Base-by-base conservation (phyloP, 2,888 invertebrate species). In the Epinotia brunnichana region DNA sequence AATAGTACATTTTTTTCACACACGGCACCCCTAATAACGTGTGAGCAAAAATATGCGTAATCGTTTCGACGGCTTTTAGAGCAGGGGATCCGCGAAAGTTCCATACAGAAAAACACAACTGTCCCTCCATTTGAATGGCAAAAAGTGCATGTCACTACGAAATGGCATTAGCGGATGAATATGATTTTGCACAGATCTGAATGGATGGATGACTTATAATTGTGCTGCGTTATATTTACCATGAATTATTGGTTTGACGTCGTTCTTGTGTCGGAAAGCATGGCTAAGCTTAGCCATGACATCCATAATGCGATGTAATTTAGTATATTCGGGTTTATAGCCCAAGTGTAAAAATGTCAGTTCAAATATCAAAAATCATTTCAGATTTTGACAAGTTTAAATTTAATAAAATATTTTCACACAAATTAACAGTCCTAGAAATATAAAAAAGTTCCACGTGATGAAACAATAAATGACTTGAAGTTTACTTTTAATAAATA, bases 1-100 rank as follows among this genome's bases (percentile, higher is more conserved):
- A 92, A 92, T 92, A 90, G 90, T 89, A 90, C 82, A 89, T 90
- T 93, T 93, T 92, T 93, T 92, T 91, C 92, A 91, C 90, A 92
- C 90, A 91, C 88, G 84, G 86, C 89, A 92, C 93, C 92, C 92
- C 91, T 91, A 91, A 91, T 91, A 91, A 88, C 84, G 85, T 91
- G 86, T 87, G 89, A 91, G 91, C 89, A 83, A 90, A 92, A 92
- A 92, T 92, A 92, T 92, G 90, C 91, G 91, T 91, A 91, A 90
- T 90, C 87, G 90, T 83, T 83, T 80, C 79, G 81, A 78, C 80
- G 75, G 78, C 82, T 81, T 77, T 74, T 79, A 77, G 77, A 73
- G 79, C 80, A 82, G 83, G 81, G 77, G 79, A 74, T 69, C 74
- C 77, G 79, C 81, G 82, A 84, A 84, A 87, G 83, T 84, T 83